phyloP scores from a whole-genome alignment of 2,888 invertebrate genomes.

The Meandrusa payeni region DNA sequence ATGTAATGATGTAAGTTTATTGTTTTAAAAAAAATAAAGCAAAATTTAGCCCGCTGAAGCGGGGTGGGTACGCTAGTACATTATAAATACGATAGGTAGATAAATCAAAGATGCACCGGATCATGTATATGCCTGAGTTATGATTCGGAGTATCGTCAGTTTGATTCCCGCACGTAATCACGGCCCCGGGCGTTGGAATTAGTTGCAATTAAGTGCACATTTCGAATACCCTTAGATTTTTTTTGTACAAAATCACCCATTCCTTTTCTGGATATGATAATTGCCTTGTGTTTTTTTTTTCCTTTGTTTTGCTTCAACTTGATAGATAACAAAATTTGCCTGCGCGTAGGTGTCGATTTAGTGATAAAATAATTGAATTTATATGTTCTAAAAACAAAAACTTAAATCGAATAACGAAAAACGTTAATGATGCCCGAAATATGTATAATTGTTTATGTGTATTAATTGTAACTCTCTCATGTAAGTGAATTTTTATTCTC shows the following conservation, averaged over 20 bases:
- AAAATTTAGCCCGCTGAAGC: no score
- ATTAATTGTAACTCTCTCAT: no score
- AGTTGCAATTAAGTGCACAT: constrained; percentile 24
- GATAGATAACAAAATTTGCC: constrained; percentile 6
- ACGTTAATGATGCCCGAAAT: no score
- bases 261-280: constrained; percentile 21
- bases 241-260: constrained; percentile 4
- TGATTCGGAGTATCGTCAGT: constrained; percentile 16
- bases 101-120: constrained; percentile 15
- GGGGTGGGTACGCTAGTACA: no score
- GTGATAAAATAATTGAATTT: no score
- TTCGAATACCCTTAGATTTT: constrained; percentile 12
- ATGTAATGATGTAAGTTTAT: no score
- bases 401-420: no score
- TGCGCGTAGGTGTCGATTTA: not conserved
- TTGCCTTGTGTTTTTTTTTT: constrained; percentile 15
- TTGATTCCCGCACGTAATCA: constrained; percentile 24
- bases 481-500: no score
- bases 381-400: no score
- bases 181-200: constrained; percentile 21
- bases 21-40: no score
- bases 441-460: no score
- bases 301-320: constrained; percentile 3
- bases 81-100: no score
- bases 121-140: constrained; percentile 18